These are phyloP conservation scores for Etheostoma perlongum DNA, from an alignment of 2,797 vertebrate species.

Conservation along the genomic window DNA sequence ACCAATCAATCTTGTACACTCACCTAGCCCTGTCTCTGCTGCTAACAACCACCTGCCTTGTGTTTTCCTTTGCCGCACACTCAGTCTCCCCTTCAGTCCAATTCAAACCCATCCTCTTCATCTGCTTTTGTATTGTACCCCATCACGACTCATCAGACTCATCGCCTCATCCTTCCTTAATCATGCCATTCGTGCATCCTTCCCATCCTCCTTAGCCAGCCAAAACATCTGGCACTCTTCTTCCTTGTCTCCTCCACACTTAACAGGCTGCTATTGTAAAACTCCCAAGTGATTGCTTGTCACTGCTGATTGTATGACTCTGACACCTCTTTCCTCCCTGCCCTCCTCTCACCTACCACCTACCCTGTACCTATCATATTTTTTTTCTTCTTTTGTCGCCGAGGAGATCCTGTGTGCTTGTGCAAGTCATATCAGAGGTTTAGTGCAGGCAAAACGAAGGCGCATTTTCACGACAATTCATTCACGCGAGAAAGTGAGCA, in stretches of 20 bases:
- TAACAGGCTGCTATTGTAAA: conserved; percentile 56
- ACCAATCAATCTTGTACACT: conserved; percentile 80
- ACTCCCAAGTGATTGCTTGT: conserved; percentile 74
- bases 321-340: conserved; percentile 34
- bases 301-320: conserved; percentile 70
- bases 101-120: conserved; percentile 40
- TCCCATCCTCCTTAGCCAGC: conserved; percentile 36
- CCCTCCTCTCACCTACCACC: conserved; percentile 37
- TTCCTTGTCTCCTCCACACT: conserved; percentile 40
- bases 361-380: conserved; percentile 50
- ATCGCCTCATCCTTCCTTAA: conserved; percentile 59
- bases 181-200: conserved; percentile 61
- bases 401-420: conserved; percentile 54
- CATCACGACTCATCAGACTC: conserved; percentile 67
- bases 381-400: conserved; percentile 52
- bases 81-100: conserved; percentile 45
- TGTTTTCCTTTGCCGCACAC: conserved; percentile 48
- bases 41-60: conserved; percentile 65
- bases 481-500: conserved; percentile 17
- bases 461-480: conserved; percentile 44
- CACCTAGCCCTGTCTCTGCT: conserved; percentile 50
- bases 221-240: conserved; percentile 56
- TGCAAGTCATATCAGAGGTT: conserved; percentile 47
- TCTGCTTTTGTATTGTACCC: conserved; percentile 54
- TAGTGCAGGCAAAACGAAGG: conserved; percentile 25